Evolutionary conservation across 2,113 vertebrate species (phyloP).

Genomic region (Chaetodon auriga): DNA sequence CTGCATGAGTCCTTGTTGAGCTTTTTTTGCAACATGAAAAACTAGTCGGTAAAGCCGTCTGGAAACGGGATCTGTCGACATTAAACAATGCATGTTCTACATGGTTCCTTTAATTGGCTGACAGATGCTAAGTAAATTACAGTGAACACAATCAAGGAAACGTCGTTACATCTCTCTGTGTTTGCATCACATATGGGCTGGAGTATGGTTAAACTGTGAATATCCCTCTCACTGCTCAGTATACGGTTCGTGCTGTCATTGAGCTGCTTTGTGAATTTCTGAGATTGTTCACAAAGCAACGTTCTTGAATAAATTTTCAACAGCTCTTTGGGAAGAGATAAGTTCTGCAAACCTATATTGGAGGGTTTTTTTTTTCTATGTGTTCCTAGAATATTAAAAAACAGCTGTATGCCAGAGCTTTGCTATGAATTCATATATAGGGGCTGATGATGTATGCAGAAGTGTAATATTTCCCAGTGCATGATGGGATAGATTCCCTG

Average conservation of each 20-base stretch:
- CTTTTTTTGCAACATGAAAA: slow-evolving; percentile 28
- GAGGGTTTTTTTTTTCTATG: neutral
- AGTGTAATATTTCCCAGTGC: neutral
- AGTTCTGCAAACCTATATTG: neutral
- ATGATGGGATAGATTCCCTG: neutral
- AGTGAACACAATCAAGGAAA: neutral
- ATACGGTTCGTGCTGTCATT: neutral
- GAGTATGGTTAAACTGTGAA: neutral
- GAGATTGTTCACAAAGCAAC: no score
- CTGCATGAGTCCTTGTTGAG: neutral
- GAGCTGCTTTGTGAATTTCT: no score
- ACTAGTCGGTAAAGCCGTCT: neutral
- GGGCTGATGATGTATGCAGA: no score
- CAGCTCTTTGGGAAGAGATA: neutral
- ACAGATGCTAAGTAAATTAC: neutral
- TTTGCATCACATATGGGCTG: neutral
- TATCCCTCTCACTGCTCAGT: neutral
- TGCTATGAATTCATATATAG: neutral
- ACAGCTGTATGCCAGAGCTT: neutral
- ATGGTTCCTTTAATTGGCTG: slow-evolving; percentile 3
- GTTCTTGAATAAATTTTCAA: neutral
- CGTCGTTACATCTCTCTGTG: neutral
- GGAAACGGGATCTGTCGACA: neutral
- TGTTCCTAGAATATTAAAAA: neutral
- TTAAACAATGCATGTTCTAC: no score